Base-by-base conservation (phyloP, 2,797 vertebrate species). In the Meda fulgida region DNA sequence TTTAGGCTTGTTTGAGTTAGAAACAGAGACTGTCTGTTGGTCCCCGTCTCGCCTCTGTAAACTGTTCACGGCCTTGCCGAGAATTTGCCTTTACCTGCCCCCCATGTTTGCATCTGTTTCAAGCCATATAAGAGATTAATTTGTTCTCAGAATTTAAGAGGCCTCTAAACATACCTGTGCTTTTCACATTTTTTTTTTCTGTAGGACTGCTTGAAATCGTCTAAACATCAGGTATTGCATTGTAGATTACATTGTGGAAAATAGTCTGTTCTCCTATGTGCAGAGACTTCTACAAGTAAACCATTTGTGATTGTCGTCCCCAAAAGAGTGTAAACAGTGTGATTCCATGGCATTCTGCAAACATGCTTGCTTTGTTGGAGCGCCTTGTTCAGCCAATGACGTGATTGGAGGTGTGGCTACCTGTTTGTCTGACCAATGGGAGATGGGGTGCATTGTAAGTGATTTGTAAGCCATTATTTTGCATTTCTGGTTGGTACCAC, bases 1-100 rank as follows among this genome's bases (percentile, higher is more conserved):
- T 89, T 85, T 60, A 83, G 89, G 89, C 87, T 89, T 78, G 86
- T 86, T 84, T 85, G 87, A 86, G 86, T 87, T 72, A 43, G 75
- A 78, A 88, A 86, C 80, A 86, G 87, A 81, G 77, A 78, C 87
- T 86, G 71, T 85, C 70, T 88, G 87, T 86, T 67, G 55, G 38
- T 66, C 43, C 10, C 70, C 76, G 81, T 89, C 88, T 87, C 80
- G 87, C 89, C 90, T 89, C 78, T 91, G 88, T 92, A 91, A 92
- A 90, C 87, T 67, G 55, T 80, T 92, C 87, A 84, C 87, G 72
- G 81, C 58, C 53, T 78, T 87, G 67, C 58, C 40, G 14, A 72
- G 73, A 86, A 51, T 92, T 89, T 88, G 72, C 87, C 91, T 89
- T 89, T 73, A 88, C 86, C 85, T 86, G 81, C 70, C 34, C 70